A percentile compares a stretch with the other conserved stretches of the same genome.
phyloP scores from a whole-genome alignment of 1,140 invertebrate species.

The Archivesica marissinica region DNA sequence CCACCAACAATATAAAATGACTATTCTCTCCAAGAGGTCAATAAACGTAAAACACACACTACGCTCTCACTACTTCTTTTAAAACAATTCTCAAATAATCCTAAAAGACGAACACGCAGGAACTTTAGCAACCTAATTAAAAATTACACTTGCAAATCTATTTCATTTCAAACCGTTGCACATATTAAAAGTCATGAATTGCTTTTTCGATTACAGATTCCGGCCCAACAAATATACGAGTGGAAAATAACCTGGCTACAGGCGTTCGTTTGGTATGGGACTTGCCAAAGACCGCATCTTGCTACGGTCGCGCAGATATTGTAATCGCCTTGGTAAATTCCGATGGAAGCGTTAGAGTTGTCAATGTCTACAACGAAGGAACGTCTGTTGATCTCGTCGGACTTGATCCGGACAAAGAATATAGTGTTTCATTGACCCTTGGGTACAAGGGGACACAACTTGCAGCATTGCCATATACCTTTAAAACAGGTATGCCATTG shows the following conservation, averaged over 20 bases:
- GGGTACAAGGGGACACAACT: conserved; percentile 23
- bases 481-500: conserved; percentile 47
- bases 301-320: conserved; percentile 27
- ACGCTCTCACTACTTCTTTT: too few relatives aligned
- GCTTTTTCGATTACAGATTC: conserved; percentile 39
- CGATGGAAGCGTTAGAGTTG: conserved; percentile 1
- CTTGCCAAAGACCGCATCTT: conserved; percentile 31
- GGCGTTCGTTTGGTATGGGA: conserved; percentile 44
- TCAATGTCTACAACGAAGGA: conserved; percentile 7
- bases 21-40: too few relatives aligned
- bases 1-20: too few relatives aligned
- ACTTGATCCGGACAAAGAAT: conserved; percentile 20
- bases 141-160: too few relatives aligned
- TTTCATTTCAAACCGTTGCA: too few relatives aligned
- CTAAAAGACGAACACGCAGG: too few relatives aligned
- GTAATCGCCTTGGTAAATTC: background rate
- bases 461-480: conserved; percentile 17
- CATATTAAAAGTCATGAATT: too few relatives aligned
- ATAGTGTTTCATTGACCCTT: conserved; percentile 16
- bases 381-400: conserved; percentile 34
- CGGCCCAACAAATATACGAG: conserved; percentile 48
- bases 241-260: conserved; percentile 20
- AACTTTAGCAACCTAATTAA: too few relatives aligned
- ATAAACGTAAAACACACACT: too few relatives aligned
- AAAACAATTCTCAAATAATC: too few relatives aligned